Evolutionary conservation across 2,888 invertebrate species (phyloP).

Genomic region (Zele albiditarsus): DNA sequence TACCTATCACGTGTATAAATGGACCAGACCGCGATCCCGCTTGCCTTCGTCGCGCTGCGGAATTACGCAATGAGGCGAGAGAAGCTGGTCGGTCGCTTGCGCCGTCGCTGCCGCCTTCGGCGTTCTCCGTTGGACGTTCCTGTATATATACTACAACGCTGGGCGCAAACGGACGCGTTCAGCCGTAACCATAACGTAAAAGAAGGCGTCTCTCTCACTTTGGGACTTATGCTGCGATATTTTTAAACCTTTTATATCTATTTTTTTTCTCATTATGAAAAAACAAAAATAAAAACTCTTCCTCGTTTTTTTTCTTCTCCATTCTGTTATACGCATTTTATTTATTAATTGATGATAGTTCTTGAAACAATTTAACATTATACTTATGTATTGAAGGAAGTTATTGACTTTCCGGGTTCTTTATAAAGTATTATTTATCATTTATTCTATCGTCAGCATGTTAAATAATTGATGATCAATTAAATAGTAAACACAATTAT

Average conservation of each 20-base stretch:
- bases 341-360: not conserved
- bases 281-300: not conserved
- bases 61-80: conserved; percentile 67
- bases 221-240: conserved; percentile 46
- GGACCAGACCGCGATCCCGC: conserved; percentile 68
- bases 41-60: conserved; percentile 68
- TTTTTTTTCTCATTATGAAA: not conserved
- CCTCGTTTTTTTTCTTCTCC: not conserved
- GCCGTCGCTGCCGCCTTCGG: conserved; percentile 51
- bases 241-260: not conserved
- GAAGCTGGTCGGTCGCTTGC: conserved; percentile 64
- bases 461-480: conserved; percentile 13
- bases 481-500: not conserved
- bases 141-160: conserved; percentile 26
- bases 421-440: not conserved
- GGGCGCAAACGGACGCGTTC: conserved; percentile 52
- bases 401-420: conserved; percentile 19
- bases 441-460: not conserved
- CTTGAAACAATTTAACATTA: not conserved
- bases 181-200: conserved; percentile 54
- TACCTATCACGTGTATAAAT: conserved; percentile 62
- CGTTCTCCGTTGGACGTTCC: conserved; percentile 44
- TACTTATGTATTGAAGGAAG: not conserved
- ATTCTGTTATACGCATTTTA: not conserved
- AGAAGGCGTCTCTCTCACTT: conserved; percentile 49